Percentiles rank a stretch among this genome's conserved stretches.
Conservation (phyloP, 2,797 vertebrate species). For the Bufotes viridis region DNA sequence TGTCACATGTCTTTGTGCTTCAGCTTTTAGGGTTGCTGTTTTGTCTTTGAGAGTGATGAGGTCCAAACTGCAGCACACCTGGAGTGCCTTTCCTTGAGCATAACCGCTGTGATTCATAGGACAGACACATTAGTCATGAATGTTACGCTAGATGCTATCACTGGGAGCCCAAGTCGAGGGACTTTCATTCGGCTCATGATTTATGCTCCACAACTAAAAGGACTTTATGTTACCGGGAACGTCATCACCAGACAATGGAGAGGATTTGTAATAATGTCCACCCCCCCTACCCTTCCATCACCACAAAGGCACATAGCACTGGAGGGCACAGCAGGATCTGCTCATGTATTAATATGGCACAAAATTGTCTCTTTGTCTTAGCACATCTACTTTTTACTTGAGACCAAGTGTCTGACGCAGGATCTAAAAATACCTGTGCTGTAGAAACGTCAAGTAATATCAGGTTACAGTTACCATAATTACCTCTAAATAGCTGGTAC, state of each 20-base stretch:
- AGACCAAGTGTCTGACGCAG: slow-evolving; percentile 17
- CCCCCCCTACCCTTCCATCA: background rate
- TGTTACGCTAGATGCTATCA: slow-evolving; percentile 68
- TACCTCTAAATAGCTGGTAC: slow-evolving; percentile 45
- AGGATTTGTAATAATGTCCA: slow-evolving; percentile 53
- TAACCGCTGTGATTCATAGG: slow-evolving; percentile 67
- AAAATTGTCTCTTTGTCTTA: background rate
- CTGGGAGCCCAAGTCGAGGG: slow-evolving; percentile 68
- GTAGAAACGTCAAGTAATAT: slow-evolving; percentile 38
- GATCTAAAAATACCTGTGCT: slow-evolving; percentile 27
- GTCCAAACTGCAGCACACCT: slow-evolving; percentile 53
- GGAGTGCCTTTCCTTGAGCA: slow-evolving; percentile 58
- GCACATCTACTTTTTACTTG: background rate
- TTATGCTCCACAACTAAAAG: slow-evolving; percentile 64
- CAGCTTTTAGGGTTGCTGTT: slow-evolving; percentile 53
- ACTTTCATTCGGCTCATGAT: slow-evolving; percentile 71
- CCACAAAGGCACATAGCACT: slow-evolving; percentile 2
- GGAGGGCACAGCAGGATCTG: slow-evolving; percentile 31
- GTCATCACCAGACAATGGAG: slow-evolving; percentile 44
- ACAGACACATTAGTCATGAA: slow-evolving; percentile 65
- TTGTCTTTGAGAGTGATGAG: slow-evolving; percentile 65
- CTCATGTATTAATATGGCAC: slow-evolving; percentile 28
- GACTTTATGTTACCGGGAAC: slow-evolving; percentile 67
- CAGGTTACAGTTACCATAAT: slow-evolving; percentile 41
- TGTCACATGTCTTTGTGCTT: slow-evolving; percentile 65